Percentiles rank a stretch among this genome's conserved stretches.
phyloP scores from a whole-genome alignment of 2,888 invertebrate genomes.

The Trissonchulus latispiculum region DNA sequence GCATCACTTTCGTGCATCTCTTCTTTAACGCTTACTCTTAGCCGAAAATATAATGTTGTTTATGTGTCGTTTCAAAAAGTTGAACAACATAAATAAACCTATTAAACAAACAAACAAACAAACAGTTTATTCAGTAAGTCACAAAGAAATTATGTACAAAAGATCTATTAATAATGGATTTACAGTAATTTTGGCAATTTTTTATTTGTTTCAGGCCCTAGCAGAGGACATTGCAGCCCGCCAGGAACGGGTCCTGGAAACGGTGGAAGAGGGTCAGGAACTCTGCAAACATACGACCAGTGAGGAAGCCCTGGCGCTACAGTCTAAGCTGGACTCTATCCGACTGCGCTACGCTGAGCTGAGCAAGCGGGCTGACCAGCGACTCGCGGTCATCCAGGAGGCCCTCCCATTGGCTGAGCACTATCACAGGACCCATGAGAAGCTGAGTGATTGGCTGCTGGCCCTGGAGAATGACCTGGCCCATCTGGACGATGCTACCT shows the following conservation, averaged over 20 bases:
- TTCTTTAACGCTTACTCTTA: no score
- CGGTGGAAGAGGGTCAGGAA: conserved; percentile 79
- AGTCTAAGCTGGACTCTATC: conserved; percentile 80
- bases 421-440: conserved; percentile 77
- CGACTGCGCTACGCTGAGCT: conserved; percentile 54
- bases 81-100: no score
- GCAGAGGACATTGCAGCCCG: conserved; percentile 78
- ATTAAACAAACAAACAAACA: no score
- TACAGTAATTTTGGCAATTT: no score
- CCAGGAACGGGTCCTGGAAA: conserved; percentile 74
- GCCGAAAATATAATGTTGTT: no score
- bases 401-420: conserved; percentile 85
- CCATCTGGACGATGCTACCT: conserved; percentile 62
- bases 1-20: no score
- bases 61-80: no score
- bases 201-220: conserved; percentile 57
- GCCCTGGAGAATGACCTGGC: conserved; percentile 76
- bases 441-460: conserved; percentile 84
- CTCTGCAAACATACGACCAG: conserved; percentile 74
- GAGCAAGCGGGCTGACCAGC: conserved; percentile 68
- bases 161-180: no score
- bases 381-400: conserved; percentile 51
- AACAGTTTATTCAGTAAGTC: no score
- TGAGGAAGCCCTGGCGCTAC: conserved; percentile 81
- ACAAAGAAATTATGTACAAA: no score